Percentiles rank a stretch among this genome's conserved stretches.
These are phyloP conservation scores for Noctua janthina DNA, from an alignment of 2,888 invertebrate genomes.

Conservation along the genomic window DNA sequence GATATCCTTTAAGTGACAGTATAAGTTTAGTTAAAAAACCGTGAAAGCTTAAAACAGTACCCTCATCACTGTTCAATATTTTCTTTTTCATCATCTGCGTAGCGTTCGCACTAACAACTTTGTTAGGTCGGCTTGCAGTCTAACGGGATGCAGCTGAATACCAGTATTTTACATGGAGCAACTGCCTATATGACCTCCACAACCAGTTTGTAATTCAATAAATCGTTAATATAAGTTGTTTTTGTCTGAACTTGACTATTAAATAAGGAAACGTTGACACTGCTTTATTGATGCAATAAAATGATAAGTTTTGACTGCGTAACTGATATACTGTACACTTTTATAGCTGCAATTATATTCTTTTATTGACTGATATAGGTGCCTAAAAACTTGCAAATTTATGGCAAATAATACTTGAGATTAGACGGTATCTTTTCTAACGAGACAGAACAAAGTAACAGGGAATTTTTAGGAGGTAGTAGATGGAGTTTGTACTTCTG, in stretches of 20 bases:
- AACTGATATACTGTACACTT: constrained; percentile 17
- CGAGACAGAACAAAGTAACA: not conserved
- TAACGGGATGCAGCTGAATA: not conserved
- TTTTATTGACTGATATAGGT: constrained; percentile 51
- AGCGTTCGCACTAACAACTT: not conserved
- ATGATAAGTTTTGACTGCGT: constrained; percentile 29
- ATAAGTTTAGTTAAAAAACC: no score
- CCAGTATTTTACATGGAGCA: not conserved
- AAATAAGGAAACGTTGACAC: constrained; percentile 32
- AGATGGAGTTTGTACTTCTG: constrained; percentile 1
- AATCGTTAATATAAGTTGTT: not conserved
- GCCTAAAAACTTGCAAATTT: constrained; percentile 35
- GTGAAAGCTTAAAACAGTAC: no score
- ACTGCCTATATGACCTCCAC: not conserved
- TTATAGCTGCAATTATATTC: constrained; percentile 40
- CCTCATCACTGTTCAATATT: not conserved
- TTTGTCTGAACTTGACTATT: constrained; percentile 28
- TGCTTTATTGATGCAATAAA: constrained; percentile 46
- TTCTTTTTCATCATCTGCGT: not conserved
- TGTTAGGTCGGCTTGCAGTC: not conserved
- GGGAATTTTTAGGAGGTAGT: not conserved
- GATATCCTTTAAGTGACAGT: no score
- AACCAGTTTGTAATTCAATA: not conserved
- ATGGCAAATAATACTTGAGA: constrained; percentile 31
- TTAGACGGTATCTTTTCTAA: constrained; percentile 27